Evolutionary conservation across 1,140 invertebrate species (phyloP), one percentile per base, ranked within the genome.

Genomic region (Prorops nasuta): DNA sequence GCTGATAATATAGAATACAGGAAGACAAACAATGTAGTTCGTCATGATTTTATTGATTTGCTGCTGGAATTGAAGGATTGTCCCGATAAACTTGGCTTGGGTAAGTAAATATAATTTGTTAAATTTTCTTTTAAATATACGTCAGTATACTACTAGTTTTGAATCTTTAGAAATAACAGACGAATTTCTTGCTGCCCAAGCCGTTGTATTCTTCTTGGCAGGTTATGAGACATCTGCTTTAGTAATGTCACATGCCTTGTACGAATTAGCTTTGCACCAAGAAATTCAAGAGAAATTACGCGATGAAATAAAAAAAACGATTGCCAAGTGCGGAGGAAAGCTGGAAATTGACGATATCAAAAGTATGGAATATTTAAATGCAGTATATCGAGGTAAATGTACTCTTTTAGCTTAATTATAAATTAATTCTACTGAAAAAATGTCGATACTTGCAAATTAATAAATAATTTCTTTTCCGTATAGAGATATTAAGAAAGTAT

Each of bases 211-310:
- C 47, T 72, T 82, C n/a, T 22, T 79, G 7, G 82, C 81, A 34
- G 83, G 83, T 14, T 85, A 78, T 48, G 82, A 85, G 43, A 84
- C 83, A 0, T 82, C 83, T 2, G 76, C 82, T 3, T 65, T 72
- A 3, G 71, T 81, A 0, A 67, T 86, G 10, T 64, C 70, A 4
- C 73, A 74, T 48, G 58, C 69, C 4, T 38, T 79, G 6, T 78
- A 72, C 34, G 73, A 77, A 48, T 63, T 87, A 10, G 81, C 83
- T 0, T 58, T 71, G 21, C 63, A 84, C 64, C 78, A 70, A 14
- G 67, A 77, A n/a, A 58, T 79, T 14, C 82, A 85, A 58, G 67
- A 80, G 7, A 75, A 72, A 54, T 39, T 83, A 4, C 62, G 69
- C 9, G 45, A 74, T 22, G 81, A 84, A 63, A 77, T 85, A 3